These are phyloP conservation scores for Acanthosepion pharaonis DNA, from an alignment of 2,888 invertebrate genomes.

Conservation along the genomic window DNA sequence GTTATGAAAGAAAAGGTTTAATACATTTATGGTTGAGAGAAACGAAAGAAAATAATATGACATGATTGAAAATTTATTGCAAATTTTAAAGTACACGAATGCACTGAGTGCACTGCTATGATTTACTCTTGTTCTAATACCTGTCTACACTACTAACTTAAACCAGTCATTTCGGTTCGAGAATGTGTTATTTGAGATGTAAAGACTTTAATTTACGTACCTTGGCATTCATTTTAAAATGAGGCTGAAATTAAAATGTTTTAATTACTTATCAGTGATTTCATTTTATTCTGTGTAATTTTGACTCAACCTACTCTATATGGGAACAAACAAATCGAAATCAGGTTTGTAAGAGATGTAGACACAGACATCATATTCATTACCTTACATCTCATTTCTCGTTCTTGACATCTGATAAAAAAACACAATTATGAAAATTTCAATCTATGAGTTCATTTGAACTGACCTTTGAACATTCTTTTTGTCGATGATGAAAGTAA, in stretches of 20 bases:
- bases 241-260: neutral
- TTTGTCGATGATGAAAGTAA: too few species aligned
- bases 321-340: neutral
- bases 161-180: neutral
- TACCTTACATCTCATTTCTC: neutral
- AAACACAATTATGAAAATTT: neutral
- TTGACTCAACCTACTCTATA: neutral
- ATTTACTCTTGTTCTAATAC: neutral
- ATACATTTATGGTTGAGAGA: too few species aligned
- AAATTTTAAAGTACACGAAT: neutral
- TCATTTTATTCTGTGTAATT: neutral
- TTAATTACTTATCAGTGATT: neutral
- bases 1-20: too few species aligned
- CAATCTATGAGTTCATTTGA: neutral
- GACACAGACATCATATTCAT: neutral
- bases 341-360: neutral
- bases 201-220: neutral
- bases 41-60: too few species aligned
- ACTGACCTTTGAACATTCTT: neutral
- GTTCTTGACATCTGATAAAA: neutral
- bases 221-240: neutral
- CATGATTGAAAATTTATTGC: neutral
- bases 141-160: neutral
- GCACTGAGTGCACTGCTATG: neutral
- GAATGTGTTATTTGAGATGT: neutral